These are phyloP conservation scores for Halichoeres trimaculatus DNA, from an alignment of 2,113 vertebrate genomes.

Conservation along the genomic window DNA sequence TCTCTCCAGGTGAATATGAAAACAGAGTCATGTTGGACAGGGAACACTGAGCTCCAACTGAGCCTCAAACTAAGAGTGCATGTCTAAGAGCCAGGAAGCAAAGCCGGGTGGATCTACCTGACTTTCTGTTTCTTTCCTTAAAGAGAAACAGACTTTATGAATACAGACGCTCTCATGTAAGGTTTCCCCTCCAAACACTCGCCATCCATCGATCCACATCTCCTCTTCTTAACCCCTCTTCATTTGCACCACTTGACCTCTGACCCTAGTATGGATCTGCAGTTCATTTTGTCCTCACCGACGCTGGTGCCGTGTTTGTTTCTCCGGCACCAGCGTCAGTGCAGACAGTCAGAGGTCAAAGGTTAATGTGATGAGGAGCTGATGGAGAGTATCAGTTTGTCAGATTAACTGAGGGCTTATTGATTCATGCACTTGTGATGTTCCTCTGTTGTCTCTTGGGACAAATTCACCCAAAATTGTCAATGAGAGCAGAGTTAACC, in stretches of 20 bases:
- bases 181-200: background rate
- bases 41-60: background rate
- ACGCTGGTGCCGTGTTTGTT: background rate
- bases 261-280: slow-evolving; percentile 34
- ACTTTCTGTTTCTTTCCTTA: too few relatives aligned
- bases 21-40: background rate
- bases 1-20: background rate
- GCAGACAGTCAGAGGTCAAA: slow-evolving; percentile 4
- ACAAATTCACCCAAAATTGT: background rate
- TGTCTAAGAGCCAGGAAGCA: background rate
- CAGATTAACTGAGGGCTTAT: slow-evolving; percentile 14
- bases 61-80: background rate
- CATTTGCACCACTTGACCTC: slow-evolving; percentile 30
- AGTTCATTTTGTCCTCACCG: slow-evolving; percentile 7
- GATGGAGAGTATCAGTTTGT: slow-evolving; percentile 28
- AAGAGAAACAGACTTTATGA: too few relatives aligned
- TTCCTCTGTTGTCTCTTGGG: background rate
- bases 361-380: slow-evolving; percentile 25
- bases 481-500: background rate
- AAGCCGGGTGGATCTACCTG: too few relatives aligned
- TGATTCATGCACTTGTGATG: slow-evolving; percentile 1
- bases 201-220: background rate
- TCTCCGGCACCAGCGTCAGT: background rate
- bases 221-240: background rate
- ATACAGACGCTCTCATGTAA: too few relatives aligned